Evolutionary conservation across 2,113 vertebrate genomes (phyloP).

Genomic region (Plectropomus leopardus): DNA sequence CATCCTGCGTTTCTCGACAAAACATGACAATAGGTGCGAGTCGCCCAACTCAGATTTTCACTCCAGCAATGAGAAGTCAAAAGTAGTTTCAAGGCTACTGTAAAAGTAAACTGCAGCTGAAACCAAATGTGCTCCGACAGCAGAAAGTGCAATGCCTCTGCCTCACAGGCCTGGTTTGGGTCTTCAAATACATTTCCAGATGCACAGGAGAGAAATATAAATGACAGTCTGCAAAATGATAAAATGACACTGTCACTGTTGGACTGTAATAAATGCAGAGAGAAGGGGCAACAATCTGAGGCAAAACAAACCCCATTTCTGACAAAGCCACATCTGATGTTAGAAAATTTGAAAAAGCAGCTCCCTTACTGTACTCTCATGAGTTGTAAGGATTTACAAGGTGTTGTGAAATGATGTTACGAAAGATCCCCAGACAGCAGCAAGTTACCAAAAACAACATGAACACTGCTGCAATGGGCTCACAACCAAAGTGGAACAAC

Average conservation of each 20-base stretch:
- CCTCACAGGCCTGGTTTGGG: constrained; percentile 32
- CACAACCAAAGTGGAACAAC: constrained; percentile 1
- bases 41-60: constrained; percentile 10
- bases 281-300: not conserved
- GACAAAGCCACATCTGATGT: constrained; percentile 9
- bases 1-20: not conserved
- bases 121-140: constrained; percentile 59
- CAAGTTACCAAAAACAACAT: constrained; percentile 37
- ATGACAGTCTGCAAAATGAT: constrained; percentile 12
- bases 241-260: constrained; percentile 8
- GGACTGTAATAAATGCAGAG: not conserved
- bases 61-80: constrained; percentile 17
- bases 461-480: not conserved
- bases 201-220: constrained; percentile 11
- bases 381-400: constrained; percentile 21
- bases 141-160: constrained; percentile 40
- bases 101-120: constrained; percentile 35
- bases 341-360: not conserved
- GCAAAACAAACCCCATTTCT: not conserved
- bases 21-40: constrained; percentile 9
- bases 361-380: not conserved
- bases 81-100: constrained; percentile 27
- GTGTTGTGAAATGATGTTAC: constrained; percentile 10
- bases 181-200: constrained; percentile 63
- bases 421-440: constrained; percentile 2